Conservation (phyloP, 2,797 vertebrate genomes). For the Salarias fasciatus region DNA sequence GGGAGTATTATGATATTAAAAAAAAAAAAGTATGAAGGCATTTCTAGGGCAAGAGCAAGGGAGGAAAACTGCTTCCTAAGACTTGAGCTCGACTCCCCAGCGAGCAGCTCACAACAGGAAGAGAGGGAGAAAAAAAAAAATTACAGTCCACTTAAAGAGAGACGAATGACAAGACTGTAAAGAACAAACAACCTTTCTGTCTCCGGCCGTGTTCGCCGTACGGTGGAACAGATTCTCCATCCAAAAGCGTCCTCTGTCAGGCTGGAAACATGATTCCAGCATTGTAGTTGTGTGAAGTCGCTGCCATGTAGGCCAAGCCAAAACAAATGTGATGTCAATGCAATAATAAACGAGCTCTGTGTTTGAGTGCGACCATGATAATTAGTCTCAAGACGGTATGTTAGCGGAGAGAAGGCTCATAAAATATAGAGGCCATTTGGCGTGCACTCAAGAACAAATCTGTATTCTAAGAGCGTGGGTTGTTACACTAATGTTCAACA, state of each 20-base stretch:
- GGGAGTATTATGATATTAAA: slow-evolving; percentile 55
- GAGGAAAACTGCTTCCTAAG: slow-evolving; percentile 59
- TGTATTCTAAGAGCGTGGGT: slow-evolving; percentile 72
- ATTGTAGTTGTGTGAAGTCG: slow-evolving; percentile 48
- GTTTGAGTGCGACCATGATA: slow-evolving; percentile 77
- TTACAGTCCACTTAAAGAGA: slow-evolving; percentile 51
- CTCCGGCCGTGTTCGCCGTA: slow-evolving; percentile 16
- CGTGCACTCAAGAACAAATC: slow-evolving; percentile 74
- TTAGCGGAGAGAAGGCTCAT: slow-evolving; percentile 76
- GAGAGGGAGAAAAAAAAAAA: neutral
- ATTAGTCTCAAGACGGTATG: slow-evolving; percentile 79
- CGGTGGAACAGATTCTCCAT: slow-evolving; percentile 43
- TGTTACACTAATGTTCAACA: slow-evolving; percentile 80
- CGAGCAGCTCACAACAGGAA: slow-evolving; percentile 35
- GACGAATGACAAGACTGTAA: slow-evolving; percentile 38
- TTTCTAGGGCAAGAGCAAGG: slow-evolving; percentile 67
- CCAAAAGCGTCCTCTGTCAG: slow-evolving; percentile 43
- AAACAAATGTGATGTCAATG: slow-evolving; percentile 76
- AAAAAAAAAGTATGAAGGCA: slow-evolving; percentile 56
- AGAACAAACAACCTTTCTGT: slow-evolving; percentile 48
- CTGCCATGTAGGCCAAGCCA: slow-evolving; percentile 70
- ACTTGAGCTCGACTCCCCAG: slow-evolving; percentile 51
- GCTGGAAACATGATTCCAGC: slow-evolving; percentile 48
- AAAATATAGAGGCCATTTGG: slow-evolving; percentile 81
- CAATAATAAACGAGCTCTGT: slow-evolving; percentile 78